These are phyloP conservation scores for Chorisops tibialis DNA, from an alignment of 2,888 invertebrate species.

Conservation along the genomic window DNA sequence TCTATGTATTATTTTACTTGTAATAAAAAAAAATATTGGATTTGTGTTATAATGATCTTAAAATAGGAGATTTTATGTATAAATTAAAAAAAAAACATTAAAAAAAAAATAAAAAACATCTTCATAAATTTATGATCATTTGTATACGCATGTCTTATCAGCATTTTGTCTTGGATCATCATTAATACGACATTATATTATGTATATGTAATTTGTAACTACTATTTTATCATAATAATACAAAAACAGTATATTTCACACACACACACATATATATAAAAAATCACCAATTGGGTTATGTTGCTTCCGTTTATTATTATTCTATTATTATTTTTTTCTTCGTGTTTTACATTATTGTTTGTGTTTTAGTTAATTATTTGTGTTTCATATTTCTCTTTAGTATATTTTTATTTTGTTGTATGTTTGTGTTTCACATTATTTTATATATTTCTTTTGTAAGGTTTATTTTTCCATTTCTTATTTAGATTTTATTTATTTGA, in stretches of 20 bases:
- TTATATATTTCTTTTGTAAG: constrained; percentile 34
- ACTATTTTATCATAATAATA: constrained; percentile 7
- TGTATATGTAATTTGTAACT: background rate
- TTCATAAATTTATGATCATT: constrained; percentile 1
- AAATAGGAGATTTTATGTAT: constrained; percentile 5
- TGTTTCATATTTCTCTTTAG: background rate
- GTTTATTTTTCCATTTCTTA: constrained; percentile 21
- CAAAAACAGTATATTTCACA: constrained; percentile 6
- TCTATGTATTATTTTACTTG: background rate
- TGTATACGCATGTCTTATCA: constrained; percentile 14
- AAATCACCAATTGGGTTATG: constrained; percentile 10
- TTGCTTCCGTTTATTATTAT: constrained; percentile 10
- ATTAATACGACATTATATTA: constrained; percentile 11
- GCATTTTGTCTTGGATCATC: constrained; percentile 16
- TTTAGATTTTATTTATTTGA: constrained; percentile 6
- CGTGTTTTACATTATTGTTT: background rate
- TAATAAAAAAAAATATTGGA: constrained; percentile 9
- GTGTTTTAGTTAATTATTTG: background rate
- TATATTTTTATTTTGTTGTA: background rate
- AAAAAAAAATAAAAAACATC: background rate
- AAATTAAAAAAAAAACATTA: background rate
- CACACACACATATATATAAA: constrained; percentile 6
- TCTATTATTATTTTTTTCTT: background rate
- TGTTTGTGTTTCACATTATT: background rate
- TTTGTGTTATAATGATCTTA: constrained; percentile 23